These are phyloP conservation scores for Diprion similis DNA, from an alignment of 1,140 invertebrate genomes.

Conservation along the genomic window DNA sequence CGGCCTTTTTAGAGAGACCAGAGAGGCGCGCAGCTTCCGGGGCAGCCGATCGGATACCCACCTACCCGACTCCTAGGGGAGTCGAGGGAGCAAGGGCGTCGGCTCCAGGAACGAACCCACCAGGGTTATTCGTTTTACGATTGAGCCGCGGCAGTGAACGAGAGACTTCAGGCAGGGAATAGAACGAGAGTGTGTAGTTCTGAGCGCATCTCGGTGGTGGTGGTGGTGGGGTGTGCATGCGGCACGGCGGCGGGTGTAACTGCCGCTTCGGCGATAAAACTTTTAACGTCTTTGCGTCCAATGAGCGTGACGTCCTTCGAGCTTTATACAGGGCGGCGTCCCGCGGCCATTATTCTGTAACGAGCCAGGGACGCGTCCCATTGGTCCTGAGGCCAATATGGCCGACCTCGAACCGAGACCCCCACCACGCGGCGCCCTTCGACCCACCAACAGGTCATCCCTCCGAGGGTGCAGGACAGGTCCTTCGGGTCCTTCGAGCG, in stretches of 20 bases:
- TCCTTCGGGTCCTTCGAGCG: neutral
- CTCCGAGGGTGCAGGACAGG: conserved; percentile 13
- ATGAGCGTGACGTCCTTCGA: conserved; percentile 48
- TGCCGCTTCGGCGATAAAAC: conserved; percentile 53
- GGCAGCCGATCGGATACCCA: too few species aligned
- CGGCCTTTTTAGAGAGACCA: neutral
- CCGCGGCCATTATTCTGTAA: conserved; percentile 58
- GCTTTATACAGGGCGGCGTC: conserved; percentile 50
- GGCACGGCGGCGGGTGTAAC: conserved; percentile 47
- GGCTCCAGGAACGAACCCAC: neutral
- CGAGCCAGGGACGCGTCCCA: conserved; percentile 34
- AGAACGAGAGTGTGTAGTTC: neutral
- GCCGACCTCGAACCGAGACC: conserved; percentile 42
- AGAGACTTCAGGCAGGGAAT: neutral
- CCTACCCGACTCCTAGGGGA: too few species aligned
- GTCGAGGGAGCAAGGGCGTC: neutral
- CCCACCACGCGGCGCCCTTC: conserved; percentile 28
- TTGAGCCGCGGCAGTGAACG: neutral
- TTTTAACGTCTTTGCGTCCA: conserved; percentile 56
- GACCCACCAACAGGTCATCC: neutral
- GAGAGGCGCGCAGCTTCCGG: neutral
- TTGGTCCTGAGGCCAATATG: conserved; percentile 54
- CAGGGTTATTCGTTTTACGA: neutral
- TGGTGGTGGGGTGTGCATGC: conserved; percentile 23
- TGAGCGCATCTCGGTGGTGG: neutral